Base-by-base conservation (phyloP, 2,888 invertebrate genomes). In the Caenorhabditis imperialis region DNA sequence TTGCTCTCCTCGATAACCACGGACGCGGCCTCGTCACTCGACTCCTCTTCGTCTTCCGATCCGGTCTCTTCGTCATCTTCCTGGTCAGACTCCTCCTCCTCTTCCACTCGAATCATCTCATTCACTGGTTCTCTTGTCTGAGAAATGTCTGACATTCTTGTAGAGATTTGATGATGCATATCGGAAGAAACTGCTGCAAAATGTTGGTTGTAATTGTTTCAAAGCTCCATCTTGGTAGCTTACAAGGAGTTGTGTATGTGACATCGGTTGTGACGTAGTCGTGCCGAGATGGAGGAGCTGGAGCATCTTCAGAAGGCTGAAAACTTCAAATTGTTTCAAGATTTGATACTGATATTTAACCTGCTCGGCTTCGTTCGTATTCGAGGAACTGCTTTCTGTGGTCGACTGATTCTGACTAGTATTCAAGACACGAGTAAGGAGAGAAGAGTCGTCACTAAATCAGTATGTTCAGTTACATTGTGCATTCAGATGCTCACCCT, bases 221-320 rank as follows among this genome's bases (percentile, higher is more conserved):
- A 7, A 30, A 7, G 30, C 30, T 30, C 30, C 10, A 30, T 30
- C 10, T 30, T 30, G 30, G n/a, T n/a, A n/a, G n/a, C 65, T 65
- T 10, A 65, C 65, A 33, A 14, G 65, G 65, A 1, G 65, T 65
- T 4, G 65, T 65, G 33, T 65, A 65, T 16, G 65, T 65, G 12
- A 65, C 65, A 35, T 65, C 65, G 1, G 65, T 65, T 0, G 65
- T 65, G 12, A 65, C 65, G 16, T 50, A 65, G 7, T 55, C 54
- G 22, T 53, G 61, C n/a, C 38, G n/a, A 20, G 40, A 2, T n/a
- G 40, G 40, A 40, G 20, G 8, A 7, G 8, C 8, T n/a, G 27
- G n/a, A n/a, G 27, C 6, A 48, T 12, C n/a, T 30, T 48, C 48
- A 27, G 40, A 25, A 7, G 16, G 33, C 5, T 18, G 16, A 14